Base-by-base conservation (phyloP, 2,888 invertebrate genomes). In the Perithous albicinctus region DNA sequence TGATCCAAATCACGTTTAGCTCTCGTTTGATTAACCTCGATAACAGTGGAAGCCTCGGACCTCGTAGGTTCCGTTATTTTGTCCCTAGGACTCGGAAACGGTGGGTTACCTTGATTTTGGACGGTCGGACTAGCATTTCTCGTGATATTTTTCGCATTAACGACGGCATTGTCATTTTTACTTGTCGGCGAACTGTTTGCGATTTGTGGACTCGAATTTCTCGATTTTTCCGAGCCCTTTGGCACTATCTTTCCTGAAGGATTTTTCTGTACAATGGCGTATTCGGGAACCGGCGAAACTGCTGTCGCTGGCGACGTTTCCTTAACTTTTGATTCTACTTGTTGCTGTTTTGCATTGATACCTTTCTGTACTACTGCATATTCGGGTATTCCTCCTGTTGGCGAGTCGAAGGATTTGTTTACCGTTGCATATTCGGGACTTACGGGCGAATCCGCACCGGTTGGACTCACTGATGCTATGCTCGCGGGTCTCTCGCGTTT, bases 221-320 rank as follows among this genome's bases (percentile, higher is more conserved):
- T 78, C 29, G 64, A 7, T 18, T 48, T 32, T 38, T 83, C 84
- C 64, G 77, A 61, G 15, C 64, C 77, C 38, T 78, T 82, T 79
- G 85, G 64, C 83, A 80, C 80, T 67, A 32, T 54, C 26, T 66
- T 75, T 56, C 32, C 64, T 35, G 67, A 59, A 35, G 69, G 61
- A 73, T 88, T 90, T 64, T 92, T 92, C 48, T 92, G 91, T 59
- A 92, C 91, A 66, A 89, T 88, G 3, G 92, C 92, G 59, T 92
- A 92, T 73, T 92, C 92, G 2, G 92, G 92, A 67, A 88, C 86
- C 8, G 84, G 73, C 5, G 76, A 70, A 8, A 78, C 72, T n/a
- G 72, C 67, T 20, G 72, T 48, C 2, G 78, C 29, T 6, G 46
- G 15, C 20, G 67, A 46, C 35, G 73, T 74, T 8, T 82, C 75